These are phyloP conservation scores for Megaleporinus macrocephalus DNA, from an alignment of 2,113 vertebrate genomes.

Conservation along the genomic window DNA sequence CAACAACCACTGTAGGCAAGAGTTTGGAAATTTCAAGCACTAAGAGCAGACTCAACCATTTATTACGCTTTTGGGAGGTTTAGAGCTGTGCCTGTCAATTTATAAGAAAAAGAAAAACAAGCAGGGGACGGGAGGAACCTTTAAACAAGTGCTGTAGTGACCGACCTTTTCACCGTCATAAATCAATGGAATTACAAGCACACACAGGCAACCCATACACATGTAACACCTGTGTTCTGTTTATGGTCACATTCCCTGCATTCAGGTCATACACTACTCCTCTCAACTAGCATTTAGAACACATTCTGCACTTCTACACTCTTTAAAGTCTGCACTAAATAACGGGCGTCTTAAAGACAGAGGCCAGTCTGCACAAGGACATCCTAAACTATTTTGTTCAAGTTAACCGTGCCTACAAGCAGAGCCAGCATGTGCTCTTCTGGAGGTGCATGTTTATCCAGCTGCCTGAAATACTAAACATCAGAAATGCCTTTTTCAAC, in stretches of 20 bases:
- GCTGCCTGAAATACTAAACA: not conserved
- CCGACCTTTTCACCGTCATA: not conserved
- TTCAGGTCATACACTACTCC: conserved; percentile 14
- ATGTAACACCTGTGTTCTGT: conserved; percentile 25
- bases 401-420: not conserved
- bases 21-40: not conserved
- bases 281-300: not conserved
- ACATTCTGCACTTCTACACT: not conserved
- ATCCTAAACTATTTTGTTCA: not conserved
- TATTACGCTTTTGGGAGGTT: not conserved
- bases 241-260: conserved; percentile 11
- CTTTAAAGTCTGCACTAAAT: conserved; percentile 1
- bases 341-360: conserved; percentile 1
- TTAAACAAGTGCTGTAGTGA: not conserved
- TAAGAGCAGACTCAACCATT: not conserved
- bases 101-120: not conserved
- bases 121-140: not conserved
- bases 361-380: not conserved
- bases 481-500: not conserved
- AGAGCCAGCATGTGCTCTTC: not conserved
- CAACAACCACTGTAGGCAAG: not conserved
- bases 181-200: not conserved
- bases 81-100: not conserved
- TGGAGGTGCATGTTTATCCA: not conserved
- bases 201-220: conserved; percentile 28